phyloP scores from a whole-genome alignment of 2,888 invertebrate genomes.

The Drosophila conformis region DNA sequence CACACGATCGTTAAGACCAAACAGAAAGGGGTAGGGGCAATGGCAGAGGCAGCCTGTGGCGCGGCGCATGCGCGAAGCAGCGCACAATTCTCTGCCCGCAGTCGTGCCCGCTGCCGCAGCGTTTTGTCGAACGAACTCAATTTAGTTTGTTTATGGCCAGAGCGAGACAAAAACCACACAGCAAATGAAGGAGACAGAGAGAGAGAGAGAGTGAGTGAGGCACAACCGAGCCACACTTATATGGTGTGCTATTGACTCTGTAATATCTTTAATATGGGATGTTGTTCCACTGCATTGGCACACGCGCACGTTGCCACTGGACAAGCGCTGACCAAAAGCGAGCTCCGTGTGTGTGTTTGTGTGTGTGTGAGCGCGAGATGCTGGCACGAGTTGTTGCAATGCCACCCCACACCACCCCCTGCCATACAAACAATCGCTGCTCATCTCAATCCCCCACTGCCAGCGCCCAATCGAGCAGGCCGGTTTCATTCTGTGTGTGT shows the following conservation, averaged over 20 bases:
- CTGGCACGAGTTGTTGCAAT: conserved; percentile 56
- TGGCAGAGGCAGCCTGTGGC: conserved; percentile 40
- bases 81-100: conserved; percentile 18
- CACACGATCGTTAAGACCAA: conserved; percentile 82
- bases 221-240: conserved; percentile 62
- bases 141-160: conserved; percentile 74
- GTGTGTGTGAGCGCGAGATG: conserved; percentile 38
- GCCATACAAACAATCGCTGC: conserved; percentile 25
- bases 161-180: conserved; percentile 32
- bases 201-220: conserved; percentile 2
- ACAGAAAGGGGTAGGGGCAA: conserved; percentile 44
- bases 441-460: conserved; percentile 49
- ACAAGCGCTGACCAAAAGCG: conserved; percentile 60
- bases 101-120: conserved; percentile 47
- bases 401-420: conserved; percentile 18
- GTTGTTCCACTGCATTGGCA: conserved; percentile 84
- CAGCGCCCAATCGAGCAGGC: conserved; percentile 37
- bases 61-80: conserved; percentile 72
- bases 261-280: conserved; percentile 82
- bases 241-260: conserved; percentile 81
- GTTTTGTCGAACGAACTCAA: conserved; percentile 81
- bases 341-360: conserved; percentile 20
- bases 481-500: conserved; percentile 39
- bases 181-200: conserved; percentile 8
- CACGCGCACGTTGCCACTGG: conserved; percentile 84